A percentile compares a stretch with the other conserved stretches of the same genome.
Conservation (phyloP, 2,888 invertebrate species). For the Eupithecia tripunctaria region DNA sequence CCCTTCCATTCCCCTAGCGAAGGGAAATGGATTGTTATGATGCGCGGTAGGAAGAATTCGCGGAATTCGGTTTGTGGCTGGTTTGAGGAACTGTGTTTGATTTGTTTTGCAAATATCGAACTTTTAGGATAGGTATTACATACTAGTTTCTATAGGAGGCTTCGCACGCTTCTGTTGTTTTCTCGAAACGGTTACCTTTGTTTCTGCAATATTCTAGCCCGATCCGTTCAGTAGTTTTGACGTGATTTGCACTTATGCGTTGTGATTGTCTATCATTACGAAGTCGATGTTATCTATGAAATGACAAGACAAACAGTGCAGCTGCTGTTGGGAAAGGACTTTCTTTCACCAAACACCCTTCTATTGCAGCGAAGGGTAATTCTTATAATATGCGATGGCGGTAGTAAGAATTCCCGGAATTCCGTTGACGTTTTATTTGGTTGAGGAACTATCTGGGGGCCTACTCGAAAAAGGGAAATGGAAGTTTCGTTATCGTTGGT, state of each 20-base stretch:
- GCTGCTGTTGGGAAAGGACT: slow-evolving; percentile 65
- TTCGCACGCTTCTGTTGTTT: too few relatives aligned
- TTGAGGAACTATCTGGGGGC: too few relatives aligned
- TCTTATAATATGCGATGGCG: not conserved
- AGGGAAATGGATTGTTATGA: not conserved
- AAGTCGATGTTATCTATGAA: not conserved
- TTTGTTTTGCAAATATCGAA: not conserved
- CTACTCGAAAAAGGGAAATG: too few relatives aligned
- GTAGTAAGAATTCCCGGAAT: not conserved
- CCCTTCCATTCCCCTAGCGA: not conserved
- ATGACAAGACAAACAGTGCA: slow-evolving; percentile 23
- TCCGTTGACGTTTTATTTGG: not conserved
- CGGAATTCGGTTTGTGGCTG: not conserved
- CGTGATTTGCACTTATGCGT: too few relatives aligned
- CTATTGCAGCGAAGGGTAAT: not conserved
- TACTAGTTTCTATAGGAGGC: not conserved
- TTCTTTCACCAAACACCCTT: slow-evolving; percentile 17
- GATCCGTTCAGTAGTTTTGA: not conserved
- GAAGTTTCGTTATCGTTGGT: too few relatives aligned
- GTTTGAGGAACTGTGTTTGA: not conserved
- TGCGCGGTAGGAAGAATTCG: not conserved
- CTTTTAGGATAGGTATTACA: not conserved
- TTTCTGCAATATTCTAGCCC: not conserved
- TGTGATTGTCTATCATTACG: not conserved
- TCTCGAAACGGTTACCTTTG: not conserved